Base-by-base conservation (phyloP, 2,888 invertebrate genomes). In the Drosophila peninsularis region DNA sequence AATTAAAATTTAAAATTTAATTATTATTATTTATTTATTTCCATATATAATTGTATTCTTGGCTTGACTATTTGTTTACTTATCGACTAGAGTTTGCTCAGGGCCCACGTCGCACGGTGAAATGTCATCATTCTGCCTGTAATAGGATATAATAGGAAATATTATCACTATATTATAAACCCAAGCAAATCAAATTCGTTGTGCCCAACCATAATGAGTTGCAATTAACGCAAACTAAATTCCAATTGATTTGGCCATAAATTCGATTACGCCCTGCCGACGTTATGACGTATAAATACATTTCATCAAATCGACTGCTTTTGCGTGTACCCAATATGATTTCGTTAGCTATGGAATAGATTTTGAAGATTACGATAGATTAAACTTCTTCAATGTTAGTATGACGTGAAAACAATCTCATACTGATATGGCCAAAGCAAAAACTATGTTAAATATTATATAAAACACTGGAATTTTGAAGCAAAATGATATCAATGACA, bases 201-300 rank as follows among this genome's bases (percentile, higher is more conserved):
- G 37, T 11, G 24, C 2, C 17, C 5, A 13, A 11, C 13, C 4
- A 9, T 30, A 11, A 11, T 41, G 39, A 19, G 5, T 6, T 41
- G 21, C 19, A 5, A 21, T 21, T n/a, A 34, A 34, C 7, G 4
- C 0, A 44, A 27, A 52, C 2, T 24, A 34, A 27, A 36, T 54
- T 19, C 13, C 32, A 19, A 34, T 60, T 34, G 14, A 36, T 45
- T 36, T 45, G 36, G 21, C 17, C 37, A 56, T 45, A 30, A 45
- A 37, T 10, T n/a, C 32, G 4, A 44, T 17, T 36, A 24, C 5
- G 24, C 1, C n/a, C n/a, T n/a, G 41, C 10, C 19, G n/a, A 14
- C 41, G n/a, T 32, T 41, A 24, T 54, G n/a, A 27, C 11, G 17
- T 27, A 3, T n/a, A 13, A 10, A 6, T 36, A 52, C 17, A 50